These are phyloP conservation scores for Microhierax caerulescens DNA, from an alignment of 2,797 vertebrate genomes.

Conservation along the genomic window DNA sequence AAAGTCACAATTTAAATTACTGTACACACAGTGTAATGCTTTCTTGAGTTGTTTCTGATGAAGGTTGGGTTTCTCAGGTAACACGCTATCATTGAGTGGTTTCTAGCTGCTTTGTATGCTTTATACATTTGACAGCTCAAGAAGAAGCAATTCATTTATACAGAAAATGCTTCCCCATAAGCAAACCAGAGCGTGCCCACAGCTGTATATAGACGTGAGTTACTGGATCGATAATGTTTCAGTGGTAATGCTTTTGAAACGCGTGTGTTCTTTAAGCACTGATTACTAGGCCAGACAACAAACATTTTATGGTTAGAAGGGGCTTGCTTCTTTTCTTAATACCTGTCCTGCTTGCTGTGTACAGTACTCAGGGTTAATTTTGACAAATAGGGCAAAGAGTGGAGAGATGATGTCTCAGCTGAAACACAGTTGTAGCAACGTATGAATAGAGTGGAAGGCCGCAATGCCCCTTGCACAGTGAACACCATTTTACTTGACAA, in stretches of 20 bases:
- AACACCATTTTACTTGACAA: neutral
- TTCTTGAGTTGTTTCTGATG: conserved; percentile 54
- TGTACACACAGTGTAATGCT: conserved; percentile 27
- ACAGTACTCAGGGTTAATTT: rapidly evolving
- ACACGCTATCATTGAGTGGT: conserved; percentile 46
- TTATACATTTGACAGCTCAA: conserved; percentile 54
- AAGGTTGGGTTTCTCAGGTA: conserved; percentile 47
- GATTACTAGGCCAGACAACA: neutral
- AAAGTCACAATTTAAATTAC: conserved; percentile 58
- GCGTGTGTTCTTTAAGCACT: neutral
- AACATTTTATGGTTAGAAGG: neutral
- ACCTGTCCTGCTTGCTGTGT: neutral
- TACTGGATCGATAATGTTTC: conserved; percentile 4
- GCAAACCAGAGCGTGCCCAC: conserved; percentile 8
- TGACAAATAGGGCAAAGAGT: neutral
- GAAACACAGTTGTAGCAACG: neutral
- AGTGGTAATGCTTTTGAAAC: neutral
- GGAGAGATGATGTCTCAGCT: neutral
- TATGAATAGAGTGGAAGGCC: neutral
- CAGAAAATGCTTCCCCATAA: conserved; percentile 38
- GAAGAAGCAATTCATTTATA: conserved; percentile 59
- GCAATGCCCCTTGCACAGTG: neutral
- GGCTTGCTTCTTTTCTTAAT: neutral
- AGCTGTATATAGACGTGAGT: conserved; percentile 2
- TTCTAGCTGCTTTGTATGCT: conserved; percentile 53